Base-by-base conservation (phyloP, 2,113 vertebrate genomes). In the Pygoscelis adeliae region DNA sequence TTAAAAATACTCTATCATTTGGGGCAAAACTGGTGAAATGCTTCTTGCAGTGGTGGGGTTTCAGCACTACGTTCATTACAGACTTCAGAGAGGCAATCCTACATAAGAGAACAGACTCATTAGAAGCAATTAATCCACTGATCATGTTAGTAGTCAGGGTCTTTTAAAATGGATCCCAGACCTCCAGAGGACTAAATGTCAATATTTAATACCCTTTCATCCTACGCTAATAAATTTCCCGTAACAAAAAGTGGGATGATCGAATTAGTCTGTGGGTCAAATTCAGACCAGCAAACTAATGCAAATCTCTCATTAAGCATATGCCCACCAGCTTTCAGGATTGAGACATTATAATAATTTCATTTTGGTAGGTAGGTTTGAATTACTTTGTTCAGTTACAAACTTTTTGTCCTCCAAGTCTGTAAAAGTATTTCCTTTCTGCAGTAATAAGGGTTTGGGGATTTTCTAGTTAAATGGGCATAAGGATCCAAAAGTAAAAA, bases 371-470 rank as follows among this genome's bases (percentile, higher is more conserved):
- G 9, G 20, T n/a, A 36, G 5, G 27, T 59, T 61, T 4, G 0
- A 83, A 69, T 52, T 53, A 36, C 6, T 62, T 74, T 55, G 34
- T 67, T 52, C 23, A 58, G 5, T 53, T 56, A 12, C 9, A 65
- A 80, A 49, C 1, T 52, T 93, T 86, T 69, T 76, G 15, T 71
- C 26, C 23, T 82, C 11, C 36, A 66, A 13, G 15, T 77, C 47
- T 66, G 11, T 65, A 53, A 38, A 82, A 72, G 5, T 61, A 49
- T 77, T 89, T 72, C 12, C 5, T 56, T 83, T 59, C 36, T 66
- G 5, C 11, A 49, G 16, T 32, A 56, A 30, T 5, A 65, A 34
- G 3, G 1, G 1, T 38, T 36, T 3, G 2, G 10, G 2, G 5
- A 53, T 73, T 96, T 92, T 90, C 36, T 36, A 42, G 8, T 23